Evolutionary conservation across 35 echinoderm and acorn worm genomes (phyloP), one percentile per base, ranked within the genome.

Genomic region (Amphiura filiformis): DNA sequence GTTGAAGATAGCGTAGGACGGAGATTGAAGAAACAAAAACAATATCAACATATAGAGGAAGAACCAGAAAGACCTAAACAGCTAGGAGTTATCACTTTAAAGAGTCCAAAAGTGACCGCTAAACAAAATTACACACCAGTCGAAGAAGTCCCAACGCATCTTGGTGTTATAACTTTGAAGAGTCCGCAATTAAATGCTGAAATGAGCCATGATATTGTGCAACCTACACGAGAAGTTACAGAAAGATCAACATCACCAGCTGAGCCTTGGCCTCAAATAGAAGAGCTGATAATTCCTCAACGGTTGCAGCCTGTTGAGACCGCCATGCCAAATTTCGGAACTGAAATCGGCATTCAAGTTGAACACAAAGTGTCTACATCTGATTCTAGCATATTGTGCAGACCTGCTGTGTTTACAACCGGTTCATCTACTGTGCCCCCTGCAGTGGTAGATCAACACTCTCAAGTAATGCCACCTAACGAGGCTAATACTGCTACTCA

Each of bases 1-100:
- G 44, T 85, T 14, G 83, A 85, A 85, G 56, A 64, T 34, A 64
- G 13, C 32, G 22, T 85, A 18, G 83, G 39, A 61, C 30, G 83
- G 33, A 85, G 35, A 75, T n/a, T 75, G 0, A 65, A 56, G 26
- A 37, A 20, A 0, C 56, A 85, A 35, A 23, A 1, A 23, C 9
- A 70, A 70, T 70, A 70, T 70, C 1, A 70, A 70, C 9, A 70
- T 2, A 70, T 70, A n/a, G 61, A 70, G 2, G 61, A 70, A n/a
- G 41, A 47, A 47, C 41, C 41, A 17, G 7, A 18, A 70, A n/a
- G 2, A n/a, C 26, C 61, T 1, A 70, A 70, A 30, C 61, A 70
- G 26, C 28, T 70, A n/a, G 61, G 61, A 15, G 28, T 70, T 26
- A 70, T 70, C 9, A 70, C 61, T n/a, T 30, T 70, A n/a, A 70